A percentile compares a stretch with the other conserved stretches of the same genome.
These are phyloP conservation scores for Crocodylus rhombifer DNA, from an alignment of 2,797 vertebrate genomes.

Conservation along the genomic window DNA sequence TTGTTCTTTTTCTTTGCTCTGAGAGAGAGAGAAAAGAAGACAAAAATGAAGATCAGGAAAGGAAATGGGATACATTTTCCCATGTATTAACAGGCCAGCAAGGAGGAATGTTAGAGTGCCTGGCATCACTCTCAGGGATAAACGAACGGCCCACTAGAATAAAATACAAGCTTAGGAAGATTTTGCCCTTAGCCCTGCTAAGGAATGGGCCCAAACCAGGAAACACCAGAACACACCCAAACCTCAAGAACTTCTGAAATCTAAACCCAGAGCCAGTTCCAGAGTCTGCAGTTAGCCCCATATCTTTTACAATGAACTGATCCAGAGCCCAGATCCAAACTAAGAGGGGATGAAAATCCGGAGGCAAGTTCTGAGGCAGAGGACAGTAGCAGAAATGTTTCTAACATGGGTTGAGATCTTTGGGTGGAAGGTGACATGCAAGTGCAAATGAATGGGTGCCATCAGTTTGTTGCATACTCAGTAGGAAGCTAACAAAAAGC, in stretches of 20 bases:
- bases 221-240: neutral
- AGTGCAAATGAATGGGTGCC: neutral
- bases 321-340: neutral
- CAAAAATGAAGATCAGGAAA: neutral
- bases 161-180: neutral
- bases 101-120: neutral
- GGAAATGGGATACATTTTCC: rapidly evolving
- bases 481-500: neutral
- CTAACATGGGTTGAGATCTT: neutral
- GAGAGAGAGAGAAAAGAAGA: conserved; percentile 7
- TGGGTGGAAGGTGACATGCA: neutral
- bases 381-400: neutral
- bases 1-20: conserved; percentile 98
- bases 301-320: neutral
- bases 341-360: too few species aligned
- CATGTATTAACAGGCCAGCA: rapidly evolving
- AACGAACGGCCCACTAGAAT: neutral
- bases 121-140: neutral
- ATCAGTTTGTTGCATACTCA: too few species aligned
- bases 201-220: neutral
- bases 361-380: neutral
- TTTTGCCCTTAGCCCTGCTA: too few species aligned
- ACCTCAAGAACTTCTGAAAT: neutral
- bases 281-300: neutral
- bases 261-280: neutral